A percentile compares a stretch with the other conserved stretches of the same genome.
Conservation (phyloP, 2,113 vertebrate species). For the Sceloporus tristichus region DNA sequence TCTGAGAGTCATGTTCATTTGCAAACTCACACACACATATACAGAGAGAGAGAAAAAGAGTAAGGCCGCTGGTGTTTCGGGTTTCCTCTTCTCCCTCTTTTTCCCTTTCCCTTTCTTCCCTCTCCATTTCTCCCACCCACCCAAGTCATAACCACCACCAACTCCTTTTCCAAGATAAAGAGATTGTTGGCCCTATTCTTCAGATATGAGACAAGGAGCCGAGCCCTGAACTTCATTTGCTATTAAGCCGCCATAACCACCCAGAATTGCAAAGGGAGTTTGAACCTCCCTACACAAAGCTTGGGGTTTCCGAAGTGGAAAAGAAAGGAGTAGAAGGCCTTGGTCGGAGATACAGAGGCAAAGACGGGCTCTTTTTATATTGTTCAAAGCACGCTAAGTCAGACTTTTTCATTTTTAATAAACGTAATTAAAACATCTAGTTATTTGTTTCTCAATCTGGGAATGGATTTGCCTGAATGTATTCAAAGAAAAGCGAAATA, state of each 20-base stretch:
- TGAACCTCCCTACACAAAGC: too few relatives aligned
- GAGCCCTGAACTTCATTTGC: constrained; percentile 58
- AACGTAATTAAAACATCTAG: background rate
- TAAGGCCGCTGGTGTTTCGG: constrained; percentile 25
- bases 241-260: constrained; percentile 49
- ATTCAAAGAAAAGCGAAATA: background rate
- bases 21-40: constrained; percentile 46
- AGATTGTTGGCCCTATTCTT: constrained; percentile 49
- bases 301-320: constrained; percentile 17
- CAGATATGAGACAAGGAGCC: constrained; percentile 45
- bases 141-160: background rate
- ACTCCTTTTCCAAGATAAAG: constrained; percentile 17
- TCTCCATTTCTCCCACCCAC: background rate
- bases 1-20: constrained; percentile 74
- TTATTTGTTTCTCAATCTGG: background rate
- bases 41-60: background rate
- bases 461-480: background rate
- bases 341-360: too few relatives aligned
- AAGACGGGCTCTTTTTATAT: too few relatives aligned
- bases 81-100: constrained; percentile 21
- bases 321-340: constrained; percentile 12
- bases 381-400: background rate
- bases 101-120: background rate
- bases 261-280: too few relatives aligned
- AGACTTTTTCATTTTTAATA: background rate